A percentile compares a stretch with the other conserved stretches of the same genome.
Evolutionary conservation across 2,797 vertebrate genomes (phyloP).

Genomic region (Anguilla obscura): DNA sequence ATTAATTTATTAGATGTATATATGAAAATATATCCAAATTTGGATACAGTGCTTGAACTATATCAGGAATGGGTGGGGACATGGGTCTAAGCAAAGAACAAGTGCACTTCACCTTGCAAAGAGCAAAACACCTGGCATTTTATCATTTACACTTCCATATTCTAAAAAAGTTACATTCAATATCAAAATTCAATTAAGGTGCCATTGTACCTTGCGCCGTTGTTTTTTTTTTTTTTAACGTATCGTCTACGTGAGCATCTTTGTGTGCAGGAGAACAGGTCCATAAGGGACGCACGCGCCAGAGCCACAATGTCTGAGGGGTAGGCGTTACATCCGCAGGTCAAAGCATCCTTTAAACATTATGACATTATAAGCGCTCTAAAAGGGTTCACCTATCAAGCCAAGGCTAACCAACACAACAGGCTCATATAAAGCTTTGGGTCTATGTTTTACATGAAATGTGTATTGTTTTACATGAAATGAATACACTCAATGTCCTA

Average conservation of each 20-base stretch:
- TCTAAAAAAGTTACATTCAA: conserved; percentile 78
- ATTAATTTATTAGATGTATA: conserved; percentile 5
- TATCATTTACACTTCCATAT: conserved; percentile 68
- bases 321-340: conserved; percentile 10
- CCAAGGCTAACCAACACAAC: background rate
- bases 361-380: background rate
- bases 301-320: conserved; percentile 21
- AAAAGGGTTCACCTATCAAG: background rate
- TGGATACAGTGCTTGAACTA: conserved; percentile 59
- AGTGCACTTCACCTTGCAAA: conserved; percentile 78
- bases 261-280: conserved; percentile 53
- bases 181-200: conserved; percentile 78
- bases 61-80: conserved; percentile 46
- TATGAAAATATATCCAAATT: conserved; percentile 32
- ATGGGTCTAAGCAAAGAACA: conserved; percentile 57
- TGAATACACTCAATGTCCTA: conserved; percentile 25
- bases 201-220: conserved; percentile 62
- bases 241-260: conserved; percentile 35
- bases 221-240: conserved; percentile 50
- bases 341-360: conserved; percentile 21
- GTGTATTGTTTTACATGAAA: conserved; percentile 15
- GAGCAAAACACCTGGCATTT: conserved; percentile 57
- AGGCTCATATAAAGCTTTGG: conserved; percentile 16
- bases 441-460: conserved; percentile 19
- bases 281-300: conserved; percentile 35